Percentiles rank a stretch among this genome's conserved stretches.
These are phyloP conservation scores for Phyllotreta striolata DNA, from an alignment of 2,888 invertebrate genomes.

Conservation along the genomic window DNA sequence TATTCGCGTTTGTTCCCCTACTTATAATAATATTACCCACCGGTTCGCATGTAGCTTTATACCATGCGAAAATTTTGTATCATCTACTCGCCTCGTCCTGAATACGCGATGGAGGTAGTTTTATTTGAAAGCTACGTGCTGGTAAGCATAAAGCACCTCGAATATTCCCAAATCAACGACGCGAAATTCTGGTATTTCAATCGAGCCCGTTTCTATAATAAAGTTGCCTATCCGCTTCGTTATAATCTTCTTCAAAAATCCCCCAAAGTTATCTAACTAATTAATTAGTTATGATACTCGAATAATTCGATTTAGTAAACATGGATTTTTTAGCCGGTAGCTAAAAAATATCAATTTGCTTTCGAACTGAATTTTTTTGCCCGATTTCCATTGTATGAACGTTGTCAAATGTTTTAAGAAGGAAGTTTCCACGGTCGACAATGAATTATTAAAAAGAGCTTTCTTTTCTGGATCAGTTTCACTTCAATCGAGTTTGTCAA, in stretches of 20 bases:
- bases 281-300: no score
- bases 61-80: slow-evolving; percentile 18
- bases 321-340: no score
- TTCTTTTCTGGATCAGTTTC: slow-evolving; percentile 13
- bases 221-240: no score
- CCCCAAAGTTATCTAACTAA: no score
- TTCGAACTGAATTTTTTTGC: no score
- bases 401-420: slow-evolving; percentile 4
- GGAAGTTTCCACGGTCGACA: slow-evolving; percentile 18
- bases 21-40: slow-evolving; percentile 7
- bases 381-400: background rate
- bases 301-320: no score
- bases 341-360: no score
- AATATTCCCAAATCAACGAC: slow-evolving; percentile 4
- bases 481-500: slow-evolving; percentile 20
- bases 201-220: no score
- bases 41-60: slow-evolving; percentile 16
- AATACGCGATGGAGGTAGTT: slow-evolving; percentile 20
- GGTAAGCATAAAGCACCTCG: background rate
- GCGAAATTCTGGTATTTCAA: slow-evolving; percentile 1
- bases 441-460: slow-evolving; percentile 17
- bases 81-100: slow-evolving; percentile 10
- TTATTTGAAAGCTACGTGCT: slow-evolving; percentile 16
- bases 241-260: no score
- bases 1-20: slow-evolving; percentile 12